Conservation (phyloP, 2,113 vertebrate species). For the Clupea harengus region DNA sequence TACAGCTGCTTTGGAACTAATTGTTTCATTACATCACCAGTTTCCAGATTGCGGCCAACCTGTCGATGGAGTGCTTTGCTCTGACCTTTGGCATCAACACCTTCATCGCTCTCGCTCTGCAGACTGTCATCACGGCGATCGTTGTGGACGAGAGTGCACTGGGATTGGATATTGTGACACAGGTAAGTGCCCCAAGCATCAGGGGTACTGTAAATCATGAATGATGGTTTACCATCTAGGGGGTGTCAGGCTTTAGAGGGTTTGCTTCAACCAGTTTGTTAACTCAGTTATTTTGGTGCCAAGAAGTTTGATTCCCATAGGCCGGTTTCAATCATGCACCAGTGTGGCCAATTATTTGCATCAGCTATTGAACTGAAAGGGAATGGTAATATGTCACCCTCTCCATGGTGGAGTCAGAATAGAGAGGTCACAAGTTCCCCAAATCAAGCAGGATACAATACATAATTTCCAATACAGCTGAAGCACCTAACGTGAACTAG, state of each 20-base stretch:
- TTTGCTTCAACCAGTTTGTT: not conserved
- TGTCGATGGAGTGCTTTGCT: constrained; percentile 71
- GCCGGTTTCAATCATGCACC: not conserved
- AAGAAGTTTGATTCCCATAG: not conserved
- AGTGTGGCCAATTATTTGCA: not conserved
- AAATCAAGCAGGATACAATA: not conserved
- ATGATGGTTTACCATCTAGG: not conserved
- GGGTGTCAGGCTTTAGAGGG: not conserved
- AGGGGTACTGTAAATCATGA: not conserved
- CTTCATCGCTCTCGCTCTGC: constrained; percentile 64
- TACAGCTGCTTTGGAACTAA: not conserved
- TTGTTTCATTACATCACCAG: constrained; percentile 48
- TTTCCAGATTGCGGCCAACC: constrained; percentile 71
- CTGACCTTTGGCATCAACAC: constrained; percentile 73
- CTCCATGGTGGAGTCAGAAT: too few species aligned
- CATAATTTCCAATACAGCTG: not conserved
- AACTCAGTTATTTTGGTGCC: not conserved
- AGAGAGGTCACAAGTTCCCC: too few species aligned
- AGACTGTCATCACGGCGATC: constrained; percentile 65
- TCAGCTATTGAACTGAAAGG: not conserved
- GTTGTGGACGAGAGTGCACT: constrained; percentile 64
- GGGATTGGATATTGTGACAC: constrained; percentile 67
- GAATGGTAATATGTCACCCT: not conserved
- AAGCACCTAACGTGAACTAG: too few species aligned
- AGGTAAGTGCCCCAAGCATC: constrained; percentile 50